These are phyloP conservation scores for Mallotus villosus DNA, from an alignment of 2,797 vertebrate species.

Conservation along the genomic window DNA sequence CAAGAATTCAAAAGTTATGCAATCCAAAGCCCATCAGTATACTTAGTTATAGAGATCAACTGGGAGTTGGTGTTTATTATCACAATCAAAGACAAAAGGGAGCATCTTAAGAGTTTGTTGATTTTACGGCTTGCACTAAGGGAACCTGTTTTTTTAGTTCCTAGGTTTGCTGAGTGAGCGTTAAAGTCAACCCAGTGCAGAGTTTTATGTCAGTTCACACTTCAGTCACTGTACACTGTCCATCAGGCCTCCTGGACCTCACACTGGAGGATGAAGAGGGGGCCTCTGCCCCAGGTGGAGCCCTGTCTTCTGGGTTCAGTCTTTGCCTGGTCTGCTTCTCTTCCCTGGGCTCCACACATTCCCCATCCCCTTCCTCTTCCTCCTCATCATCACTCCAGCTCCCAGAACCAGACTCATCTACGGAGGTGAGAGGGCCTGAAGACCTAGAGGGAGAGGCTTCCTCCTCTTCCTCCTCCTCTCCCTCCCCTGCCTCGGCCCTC, in stretches of 20 bases:
- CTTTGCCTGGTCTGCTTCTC: constrained; percentile 79
- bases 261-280: constrained; percentile 71
- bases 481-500: constrained; percentile 81
- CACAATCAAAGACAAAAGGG: neutral
- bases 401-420: constrained; percentile 88
- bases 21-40: constrained; percentile 1
- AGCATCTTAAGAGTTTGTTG: constrained; percentile 28
- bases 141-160: constrained; percentile 47
- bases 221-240: constrained; percentile 97
- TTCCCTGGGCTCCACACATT: constrained; percentile 71
- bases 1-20: neutral
- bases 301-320: constrained; percentile 83
- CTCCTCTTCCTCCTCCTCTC: constrained; percentile 88
- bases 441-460: constrained; percentile 74
- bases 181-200: constrained; percentile 47
- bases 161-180: constrained; percentile 68
- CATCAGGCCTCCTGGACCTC: constrained; percentile 93
- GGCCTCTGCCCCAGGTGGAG: constrained; percentile 75
- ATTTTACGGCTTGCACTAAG: constrained; percentile 33
- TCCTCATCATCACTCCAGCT: constrained; percentile 82
- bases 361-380: constrained; percentile 63
- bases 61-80: constrained; percentile 5
- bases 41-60: constrained; percentile 16
- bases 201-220: constrained; percentile 79
- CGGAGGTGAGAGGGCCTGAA: constrained; percentile 79